phyloP scores from a whole-genome alignment of 53 echinoderm and acorn worm genomes.

The Apostichopus leukothele region DNA sequence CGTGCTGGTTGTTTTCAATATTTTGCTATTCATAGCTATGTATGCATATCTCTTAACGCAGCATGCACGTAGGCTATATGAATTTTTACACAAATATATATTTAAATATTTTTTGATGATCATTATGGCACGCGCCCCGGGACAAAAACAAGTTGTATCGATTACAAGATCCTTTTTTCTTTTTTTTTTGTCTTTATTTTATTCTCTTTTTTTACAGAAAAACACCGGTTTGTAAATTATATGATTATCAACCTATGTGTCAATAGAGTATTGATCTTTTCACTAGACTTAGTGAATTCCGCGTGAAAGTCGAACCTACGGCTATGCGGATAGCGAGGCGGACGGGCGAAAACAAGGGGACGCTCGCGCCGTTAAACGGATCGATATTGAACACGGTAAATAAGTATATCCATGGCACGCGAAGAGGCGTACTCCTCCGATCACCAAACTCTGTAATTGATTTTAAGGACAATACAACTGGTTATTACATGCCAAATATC shows the following conservation, averaged over 20 bases:
- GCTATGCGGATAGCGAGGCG: not conserved
- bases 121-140: conserved; percentile 21
- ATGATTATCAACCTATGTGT: conserved; percentile 35
- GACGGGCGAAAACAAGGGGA: conserved; percentile 1
- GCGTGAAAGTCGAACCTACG: conserved; percentile 22
- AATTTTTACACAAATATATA: no score
- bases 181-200: not conserved
- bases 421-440: not conserved
- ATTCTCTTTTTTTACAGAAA: not conserved
- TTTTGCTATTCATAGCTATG: no score
- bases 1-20: no score
- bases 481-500: conserved; percentile 33
- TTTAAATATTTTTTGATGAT: conserved; percentile 14
- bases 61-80: no score
- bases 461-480: not conserved
- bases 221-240: conserved; percentile 12
- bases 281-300: conserved; percentile 22
- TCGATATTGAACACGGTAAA: conserved; percentile 19
- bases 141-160: conserved; percentile 34
- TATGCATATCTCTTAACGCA: no score
- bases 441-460: not conserved
- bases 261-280: conserved; percentile 12
- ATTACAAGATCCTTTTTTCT: conserved; percentile 12
- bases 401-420: conserved; percentile 22
- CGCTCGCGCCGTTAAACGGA: conserved; percentile 13